Evolutionary conservation across 2,113 vertebrate species (phyloP), one percentile per base, ranked within the genome.

Genomic region (Hippocampus guttulatus): DNA sequence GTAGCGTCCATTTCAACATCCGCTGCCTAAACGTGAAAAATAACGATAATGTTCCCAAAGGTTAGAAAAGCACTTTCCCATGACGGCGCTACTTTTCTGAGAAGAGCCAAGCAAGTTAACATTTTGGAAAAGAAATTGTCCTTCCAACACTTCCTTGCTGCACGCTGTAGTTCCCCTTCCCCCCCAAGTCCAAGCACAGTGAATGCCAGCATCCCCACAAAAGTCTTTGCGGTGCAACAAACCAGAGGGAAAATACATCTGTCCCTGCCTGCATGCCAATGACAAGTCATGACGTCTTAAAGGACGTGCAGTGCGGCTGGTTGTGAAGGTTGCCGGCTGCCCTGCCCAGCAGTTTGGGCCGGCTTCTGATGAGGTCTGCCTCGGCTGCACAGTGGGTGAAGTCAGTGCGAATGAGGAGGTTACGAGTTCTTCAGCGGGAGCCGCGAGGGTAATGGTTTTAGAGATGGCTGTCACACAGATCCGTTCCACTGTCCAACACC

Each of bases 391-490:
- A 88, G 84, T 84, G 87, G 85, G 75, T 78, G 83, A 84, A 85
- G 82, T 87, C 86, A 77, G 87, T 76, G 75, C 72, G 61, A 81
- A 83, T 82, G 78, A 85, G 85, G 81, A 90, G 85, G 84, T 83
- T 85, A 87, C 70, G 52, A 76, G 85, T 81, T 86, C 84, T 74
- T 67, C 63, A 77, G 86, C 84, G 70, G 73, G 71, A 89, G 89
- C 90, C 64, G 69, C 75, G 61, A 88, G 86, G 89, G 88, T 92
- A 93, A 92, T 91, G 86, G 92, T 90, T 90, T 93, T 93, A 92
- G 87, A 85, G 86, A 92, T 88, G 91, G 87, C 90, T 92, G 91
- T 93, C 92, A 92, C 88, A 89, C 80, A 87, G 90, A 92, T 92
- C 90, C 88, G 91, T 92, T 91, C 90, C 91, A 91, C 88, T 85